These are phyloP conservation scores for Bagarius yarrelli DNA, from an alignment of 2,113 vertebrate genomes.

Conservation along the genomic window DNA sequence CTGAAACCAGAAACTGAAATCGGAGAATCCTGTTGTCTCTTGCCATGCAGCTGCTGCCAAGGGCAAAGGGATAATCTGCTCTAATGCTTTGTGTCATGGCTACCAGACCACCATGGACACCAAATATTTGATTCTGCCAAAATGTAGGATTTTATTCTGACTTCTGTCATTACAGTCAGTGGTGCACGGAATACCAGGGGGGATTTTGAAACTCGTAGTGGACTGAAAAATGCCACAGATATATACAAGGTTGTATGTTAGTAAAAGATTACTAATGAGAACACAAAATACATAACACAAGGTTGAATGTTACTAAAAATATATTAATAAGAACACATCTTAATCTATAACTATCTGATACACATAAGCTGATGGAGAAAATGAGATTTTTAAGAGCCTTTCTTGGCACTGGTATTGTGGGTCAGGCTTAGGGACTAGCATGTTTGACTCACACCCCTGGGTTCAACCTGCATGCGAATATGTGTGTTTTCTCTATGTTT, in stretches of 20 bases:
- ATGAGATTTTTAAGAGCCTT: not conserved
- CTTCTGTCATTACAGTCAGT: not conserved
- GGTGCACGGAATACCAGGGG: not conserved
- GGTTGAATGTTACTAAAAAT: not conserved
- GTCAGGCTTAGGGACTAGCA: not conserved
- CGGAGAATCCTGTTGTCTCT: slow-evolving; percentile 28
- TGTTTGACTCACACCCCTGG: too few relatives aligned
- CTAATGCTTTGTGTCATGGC: slow-evolving; percentile 35
- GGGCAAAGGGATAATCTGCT: slow-evolving; percentile 47
- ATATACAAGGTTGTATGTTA: not conserved
- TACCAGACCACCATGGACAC: slow-evolving; percentile 28
- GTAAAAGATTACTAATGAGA: too few relatives aligned
- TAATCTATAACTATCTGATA: not conserved
- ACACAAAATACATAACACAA: too few relatives aligned
- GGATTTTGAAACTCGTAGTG: too few relatives aligned
- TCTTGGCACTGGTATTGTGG: not conserved
- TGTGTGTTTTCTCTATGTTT: too few relatives aligned
- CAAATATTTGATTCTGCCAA: not conserved
- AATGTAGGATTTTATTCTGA: not conserved
- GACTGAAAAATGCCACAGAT: not conserved
- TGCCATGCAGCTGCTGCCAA: slow-evolving; percentile 32
- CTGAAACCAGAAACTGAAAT: slow-evolving; percentile 39
- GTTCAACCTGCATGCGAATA: too few relatives aligned
- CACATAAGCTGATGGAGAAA: not conserved
- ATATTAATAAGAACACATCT: not conserved